phyloP scores from a whole-genome alignment of 2,888 invertebrate species.

The Parelbella ahira region DNA sequence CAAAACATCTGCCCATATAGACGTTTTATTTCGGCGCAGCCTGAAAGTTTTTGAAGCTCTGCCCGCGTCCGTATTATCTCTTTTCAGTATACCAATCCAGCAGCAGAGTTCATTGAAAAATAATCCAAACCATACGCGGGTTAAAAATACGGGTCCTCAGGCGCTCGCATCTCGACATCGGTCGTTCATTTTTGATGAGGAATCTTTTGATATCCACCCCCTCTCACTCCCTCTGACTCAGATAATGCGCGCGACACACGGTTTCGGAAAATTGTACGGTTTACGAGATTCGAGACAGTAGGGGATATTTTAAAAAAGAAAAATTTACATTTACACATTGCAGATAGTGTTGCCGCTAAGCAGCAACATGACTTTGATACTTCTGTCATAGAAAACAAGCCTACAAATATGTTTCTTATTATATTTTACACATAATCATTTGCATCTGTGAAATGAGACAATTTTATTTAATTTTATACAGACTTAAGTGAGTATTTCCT shows the following conservation, averaged over 20 bases:
- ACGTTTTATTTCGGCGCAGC: conserved; percentile 21
- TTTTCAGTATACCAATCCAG: conserved; percentile 32
- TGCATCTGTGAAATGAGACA: too few relatives aligned
- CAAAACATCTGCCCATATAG: conserved; percentile 25
- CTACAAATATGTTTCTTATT: too few relatives aligned
- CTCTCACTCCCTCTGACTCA: conserved; percentile 42
- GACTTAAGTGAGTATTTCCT: too few relatives aligned
- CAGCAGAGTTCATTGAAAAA: conserved; percentile 42
- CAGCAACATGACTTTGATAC: too few relatives aligned
- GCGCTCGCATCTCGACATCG: conserved; percentile 57
- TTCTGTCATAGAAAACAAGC: too few relatives aligned
- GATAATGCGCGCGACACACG: conserved; percentile 54
- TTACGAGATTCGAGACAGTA: too few relatives aligned
- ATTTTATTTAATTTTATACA: too few relatives aligned
- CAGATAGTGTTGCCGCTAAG: too few relatives aligned
- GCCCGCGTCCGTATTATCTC: conserved; percentile 18
- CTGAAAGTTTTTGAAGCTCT: conserved; percentile 25
- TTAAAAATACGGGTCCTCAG: conserved; percentile 46
- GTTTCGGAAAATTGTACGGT: conserved; percentile 22
- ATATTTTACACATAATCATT: too few relatives aligned
- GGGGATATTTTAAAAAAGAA: too few relatives aligned
- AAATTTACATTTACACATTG: too few relatives aligned
- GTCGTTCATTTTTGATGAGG: conserved; percentile 74
- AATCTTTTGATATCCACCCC: conserved; percentile 70
- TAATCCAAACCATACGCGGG: conserved; percentile 44